A percentile compares a stretch with the other conserved stretches of the same genome.
phyloP scores from a whole-genome alignment of 2,888 invertebrate genomes.

The Scelioninae gen. 1 region DNA sequence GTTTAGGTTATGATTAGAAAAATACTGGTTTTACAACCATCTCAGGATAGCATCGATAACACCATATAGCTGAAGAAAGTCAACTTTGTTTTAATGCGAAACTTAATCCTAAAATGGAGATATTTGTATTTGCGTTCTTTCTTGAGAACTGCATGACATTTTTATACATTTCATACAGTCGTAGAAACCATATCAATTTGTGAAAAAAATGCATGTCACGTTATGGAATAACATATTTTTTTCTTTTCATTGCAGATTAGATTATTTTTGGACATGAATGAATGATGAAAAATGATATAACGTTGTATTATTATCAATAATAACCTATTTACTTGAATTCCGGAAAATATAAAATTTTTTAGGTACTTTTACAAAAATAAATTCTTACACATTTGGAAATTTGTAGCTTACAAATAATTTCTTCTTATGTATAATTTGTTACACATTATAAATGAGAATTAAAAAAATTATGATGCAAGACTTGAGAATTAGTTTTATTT shows the following conservation, averaged over 20 bases:
- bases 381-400: too few relatives aligned
- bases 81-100: slow-evolving; percentile 1
- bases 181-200: background rate
- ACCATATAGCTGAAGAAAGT: background rate
- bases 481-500: slow-evolving; percentile 14
- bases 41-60: background rate
- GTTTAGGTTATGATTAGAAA: too few relatives aligned
- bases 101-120: slow-evolving; percentile 12
- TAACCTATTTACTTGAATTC: too few relatives aligned
- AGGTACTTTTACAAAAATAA: too few relatives aligned
- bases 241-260: too few relatives aligned
- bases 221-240: too few relatives aligned
- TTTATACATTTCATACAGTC: slow-evolving; percentile 7
- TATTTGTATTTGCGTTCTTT: background rate
- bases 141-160: background rate
- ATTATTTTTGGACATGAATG: background rate
- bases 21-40: too few relatives aligned
- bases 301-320: background rate
- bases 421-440: background rate
- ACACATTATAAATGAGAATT: background rate
- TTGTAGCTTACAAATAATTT: too few relatives aligned
- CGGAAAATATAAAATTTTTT: too few relatives aligned
- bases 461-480: slow-evolving; percentile 18
- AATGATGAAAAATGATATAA: slow-evolving; percentile 20
- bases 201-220: too few relatives aligned